phyloP scores from a whole-genome alignment of 2,797 vertebrate species.

The Sphenopsis melanotis region DNA sequence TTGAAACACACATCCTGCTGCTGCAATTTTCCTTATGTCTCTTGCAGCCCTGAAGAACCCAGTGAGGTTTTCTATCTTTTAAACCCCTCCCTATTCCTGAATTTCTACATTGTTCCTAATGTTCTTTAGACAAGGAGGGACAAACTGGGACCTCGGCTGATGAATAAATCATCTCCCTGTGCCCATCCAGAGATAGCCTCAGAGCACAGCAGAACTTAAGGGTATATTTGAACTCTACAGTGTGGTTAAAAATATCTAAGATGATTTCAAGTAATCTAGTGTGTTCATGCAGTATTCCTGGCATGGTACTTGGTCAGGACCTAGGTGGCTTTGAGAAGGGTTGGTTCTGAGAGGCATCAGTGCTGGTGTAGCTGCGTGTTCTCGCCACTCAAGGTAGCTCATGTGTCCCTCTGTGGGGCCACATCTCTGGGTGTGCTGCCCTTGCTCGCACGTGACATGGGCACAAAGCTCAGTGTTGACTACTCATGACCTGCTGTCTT shows the following conservation, averaged over 20 bases:
- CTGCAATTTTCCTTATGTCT: background rate
- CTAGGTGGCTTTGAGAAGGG: background rate
- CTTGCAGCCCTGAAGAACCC: background rate
- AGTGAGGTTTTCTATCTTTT: background rate
- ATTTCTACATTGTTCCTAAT: background rate
- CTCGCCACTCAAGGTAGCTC: accelerated
- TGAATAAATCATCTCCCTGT: background rate
- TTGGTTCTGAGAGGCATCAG: background rate
- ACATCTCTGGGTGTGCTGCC: accelerated
- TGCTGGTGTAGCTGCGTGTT: accelerated
- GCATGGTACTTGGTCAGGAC: background rate
- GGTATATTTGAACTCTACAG: background rate
- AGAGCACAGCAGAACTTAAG: background rate
- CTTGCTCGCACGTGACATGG: background rate
- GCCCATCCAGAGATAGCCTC: background rate
- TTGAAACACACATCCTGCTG: background rate
- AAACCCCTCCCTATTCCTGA: background rate
- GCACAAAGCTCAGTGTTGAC: background rate
- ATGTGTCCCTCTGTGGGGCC: accelerated
- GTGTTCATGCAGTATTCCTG: background rate
- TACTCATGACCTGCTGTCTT: background rate
- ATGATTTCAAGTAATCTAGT: background rate
- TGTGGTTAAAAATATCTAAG: background rate
- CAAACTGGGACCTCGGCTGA: background rate
- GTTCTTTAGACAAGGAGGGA: background rate